Conservation (phyloP, 2,797 vertebrate genomes). For the Vireo griseus region DNA sequence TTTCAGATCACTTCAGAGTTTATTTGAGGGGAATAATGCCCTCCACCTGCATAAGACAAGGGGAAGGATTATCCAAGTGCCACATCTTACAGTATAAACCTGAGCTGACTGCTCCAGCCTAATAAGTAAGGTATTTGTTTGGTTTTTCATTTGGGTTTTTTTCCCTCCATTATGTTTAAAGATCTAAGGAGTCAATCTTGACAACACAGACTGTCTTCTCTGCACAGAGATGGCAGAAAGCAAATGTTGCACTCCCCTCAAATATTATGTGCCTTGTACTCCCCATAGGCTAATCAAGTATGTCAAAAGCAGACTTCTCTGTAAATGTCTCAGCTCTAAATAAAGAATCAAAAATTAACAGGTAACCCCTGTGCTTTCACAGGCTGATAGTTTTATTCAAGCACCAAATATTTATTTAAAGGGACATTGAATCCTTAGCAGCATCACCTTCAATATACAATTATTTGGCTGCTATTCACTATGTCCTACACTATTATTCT, state of each 20-base stretch:
- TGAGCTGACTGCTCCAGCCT: neutral
- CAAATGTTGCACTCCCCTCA: neutral
- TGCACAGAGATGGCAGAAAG: neutral
- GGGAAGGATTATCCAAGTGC: neutral
- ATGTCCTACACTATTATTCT: neutral
- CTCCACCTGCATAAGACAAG: neutral
- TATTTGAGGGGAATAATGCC: neutral
- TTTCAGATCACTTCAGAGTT: neutral
- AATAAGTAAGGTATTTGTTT: neutral
- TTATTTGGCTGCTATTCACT: neutral
- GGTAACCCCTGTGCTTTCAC: neutral
- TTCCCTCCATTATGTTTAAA: neutral
- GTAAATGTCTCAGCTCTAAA: neutral
- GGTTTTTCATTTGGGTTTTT: accelerated
- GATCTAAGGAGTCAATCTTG: neutral
- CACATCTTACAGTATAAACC: neutral
- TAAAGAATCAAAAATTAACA: neutral
- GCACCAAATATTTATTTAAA: neutral
- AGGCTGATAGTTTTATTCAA: neutral
- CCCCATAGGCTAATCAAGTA: neutral
- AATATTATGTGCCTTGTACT: neutral
- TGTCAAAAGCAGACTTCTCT: neutral
- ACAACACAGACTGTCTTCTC: neutral
- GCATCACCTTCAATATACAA: neutral
- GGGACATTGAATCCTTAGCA: neutral